Percentiles rank a stretch among this genome's conserved stretches.
phyloP scores from a whole-genome alignment of 2,113 vertebrate species.

The Uria lomvia region DNA sequence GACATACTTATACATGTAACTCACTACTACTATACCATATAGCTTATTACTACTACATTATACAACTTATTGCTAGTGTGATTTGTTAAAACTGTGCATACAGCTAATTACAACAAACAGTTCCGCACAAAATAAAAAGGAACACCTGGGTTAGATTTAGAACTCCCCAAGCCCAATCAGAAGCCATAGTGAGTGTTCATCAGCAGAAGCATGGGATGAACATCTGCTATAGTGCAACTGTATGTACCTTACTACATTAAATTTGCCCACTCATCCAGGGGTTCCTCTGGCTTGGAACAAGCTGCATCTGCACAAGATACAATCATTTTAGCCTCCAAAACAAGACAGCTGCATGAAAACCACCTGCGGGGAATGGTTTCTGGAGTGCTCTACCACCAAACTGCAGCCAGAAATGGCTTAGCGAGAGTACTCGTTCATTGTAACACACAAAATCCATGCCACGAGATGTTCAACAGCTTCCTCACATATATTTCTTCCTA shows the following conservation, averaged over 20 bases:
- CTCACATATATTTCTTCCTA: background rate
- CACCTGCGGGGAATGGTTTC: background rate
- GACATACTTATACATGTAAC: background rate
- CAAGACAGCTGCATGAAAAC: background rate
- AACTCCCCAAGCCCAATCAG: background rate
- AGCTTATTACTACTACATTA: background rate
- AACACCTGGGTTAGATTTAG: background rate
- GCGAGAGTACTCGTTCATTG: rapidly evolving
- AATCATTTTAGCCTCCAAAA: background rate
- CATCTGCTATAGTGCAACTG: background rate
- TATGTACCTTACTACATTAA: background rate
- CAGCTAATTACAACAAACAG: background rate
- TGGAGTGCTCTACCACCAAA: background rate
- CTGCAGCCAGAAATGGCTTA: background rate
- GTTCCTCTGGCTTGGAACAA: background rate
- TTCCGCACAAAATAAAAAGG: rapidly evolving
- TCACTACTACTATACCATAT: background rate
- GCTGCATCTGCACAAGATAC: background rate
- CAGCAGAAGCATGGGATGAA: background rate
- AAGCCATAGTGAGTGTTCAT: background rate
- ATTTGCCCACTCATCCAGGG: background rate
- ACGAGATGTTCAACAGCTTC: background rate
- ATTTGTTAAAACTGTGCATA: background rate
- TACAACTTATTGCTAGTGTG: background rate
- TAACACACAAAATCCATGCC: background rate